Evolutionary conservation across 2,888 invertebrate species (phyloP).

Genomic region (Exephanes ischioxanthus): DNA sequence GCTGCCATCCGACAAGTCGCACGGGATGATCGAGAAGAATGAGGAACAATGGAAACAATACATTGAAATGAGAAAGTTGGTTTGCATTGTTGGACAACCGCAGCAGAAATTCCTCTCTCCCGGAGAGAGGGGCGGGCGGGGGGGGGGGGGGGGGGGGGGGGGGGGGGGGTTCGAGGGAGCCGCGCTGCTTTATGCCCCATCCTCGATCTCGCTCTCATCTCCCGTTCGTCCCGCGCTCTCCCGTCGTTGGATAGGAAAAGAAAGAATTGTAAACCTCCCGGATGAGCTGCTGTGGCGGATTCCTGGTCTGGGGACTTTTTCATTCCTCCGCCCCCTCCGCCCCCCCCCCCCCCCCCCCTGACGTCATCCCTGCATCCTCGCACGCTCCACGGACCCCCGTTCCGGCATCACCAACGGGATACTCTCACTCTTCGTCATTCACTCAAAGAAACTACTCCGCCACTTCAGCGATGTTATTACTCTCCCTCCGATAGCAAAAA

Average conservation of each 20-base stretch:
- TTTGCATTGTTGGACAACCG: conserved; percentile 82
- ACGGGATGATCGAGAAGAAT: conserved; percentile 75
- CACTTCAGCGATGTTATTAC: conserved; percentile 64
- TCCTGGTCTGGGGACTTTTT: conserved; percentile 76
- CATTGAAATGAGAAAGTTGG: conserved; percentile 83
- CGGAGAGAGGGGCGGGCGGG: conserved; percentile 70
- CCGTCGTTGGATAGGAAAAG: conserved; percentile 45
- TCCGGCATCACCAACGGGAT: conserved; percentile 28
- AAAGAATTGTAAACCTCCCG: conserved; percentile 64
- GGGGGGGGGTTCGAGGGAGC: conserved; percentile 69
- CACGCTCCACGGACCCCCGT: neutral
- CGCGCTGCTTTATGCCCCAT: conserved; percentile 35
- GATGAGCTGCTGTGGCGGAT: conserved; percentile 65
- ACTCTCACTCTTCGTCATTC: conserved; percentile 72
- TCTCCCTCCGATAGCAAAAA: conserved; percentile 37
- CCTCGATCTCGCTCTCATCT: conserved; percentile 27
- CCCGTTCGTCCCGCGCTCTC: conserved; percentile 28
- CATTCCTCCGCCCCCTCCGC: conserved; percentile 65
- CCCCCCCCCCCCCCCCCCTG: neutral
- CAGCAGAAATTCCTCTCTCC: conserved; percentile 70
- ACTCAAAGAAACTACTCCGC: conserved; percentile 72
- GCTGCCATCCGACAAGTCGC: conserved; percentile 70
- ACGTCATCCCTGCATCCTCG: conserved; percentile 11
- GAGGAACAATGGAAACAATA: conserved; percentile 82
- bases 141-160: conserved; percentile 67